Evolutionary conservation across 2,888 invertebrate genomes (phyloP).

Genomic region (Elysia crispata): DNA sequence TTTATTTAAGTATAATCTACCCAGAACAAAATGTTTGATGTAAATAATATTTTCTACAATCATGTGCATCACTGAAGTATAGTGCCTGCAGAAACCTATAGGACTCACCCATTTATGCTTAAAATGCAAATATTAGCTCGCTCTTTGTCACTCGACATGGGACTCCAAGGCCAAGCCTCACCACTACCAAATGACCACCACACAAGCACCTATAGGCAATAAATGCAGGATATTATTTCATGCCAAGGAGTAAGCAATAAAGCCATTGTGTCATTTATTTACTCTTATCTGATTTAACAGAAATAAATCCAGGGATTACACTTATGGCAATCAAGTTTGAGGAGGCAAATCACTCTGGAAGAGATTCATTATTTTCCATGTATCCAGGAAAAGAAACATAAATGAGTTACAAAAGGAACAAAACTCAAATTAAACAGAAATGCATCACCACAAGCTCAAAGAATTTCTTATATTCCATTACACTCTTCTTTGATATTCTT

Average conservation of each 20-base stretch:
- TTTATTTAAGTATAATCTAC: background rate
- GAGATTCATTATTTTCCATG: too few relatives aligned
- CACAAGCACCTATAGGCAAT: constrained; percentile 81
- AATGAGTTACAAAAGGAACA: too few relatives aligned
- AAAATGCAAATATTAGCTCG: constrained; percentile 92
- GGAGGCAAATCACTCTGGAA: too few relatives aligned
- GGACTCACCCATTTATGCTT: constrained; percentile 83
- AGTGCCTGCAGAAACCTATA: background rate
- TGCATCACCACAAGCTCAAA: too few relatives aligned
- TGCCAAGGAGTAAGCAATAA: background rate
- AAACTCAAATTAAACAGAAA: too few relatives aligned
- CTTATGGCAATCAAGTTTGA: too few relatives aligned
- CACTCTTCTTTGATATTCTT: too few relatives aligned
- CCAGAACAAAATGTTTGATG: background rate
- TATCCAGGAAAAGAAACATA: too few relatives aligned
- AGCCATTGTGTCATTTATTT: background rate
- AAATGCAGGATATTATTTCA: background rate
- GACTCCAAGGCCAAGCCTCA: constrained; percentile 96
- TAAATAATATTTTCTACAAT: background rate
- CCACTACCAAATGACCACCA: constrained; percentile 91
- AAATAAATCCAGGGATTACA: background rate
- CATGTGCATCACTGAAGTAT: background rate
- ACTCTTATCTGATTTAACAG: background rate
- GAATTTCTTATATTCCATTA: too few relatives aligned
- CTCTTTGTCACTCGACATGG: constrained; percentile 88